Conservation (phyloP, 2,113 vertebrate genomes). For the Gallinago jamesoni region DNA sequence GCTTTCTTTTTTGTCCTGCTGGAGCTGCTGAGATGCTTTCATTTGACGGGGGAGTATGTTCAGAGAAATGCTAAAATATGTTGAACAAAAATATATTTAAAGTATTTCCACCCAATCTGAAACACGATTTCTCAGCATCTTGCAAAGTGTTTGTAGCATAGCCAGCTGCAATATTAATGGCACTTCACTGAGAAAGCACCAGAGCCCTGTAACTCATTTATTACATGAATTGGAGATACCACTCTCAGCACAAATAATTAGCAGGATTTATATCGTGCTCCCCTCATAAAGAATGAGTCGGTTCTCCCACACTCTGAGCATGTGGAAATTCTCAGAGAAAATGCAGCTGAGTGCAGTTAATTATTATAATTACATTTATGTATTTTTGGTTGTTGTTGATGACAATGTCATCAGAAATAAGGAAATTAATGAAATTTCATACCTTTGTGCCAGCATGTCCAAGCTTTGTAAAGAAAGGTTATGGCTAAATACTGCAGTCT, state of each 20-base stretch:
- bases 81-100: not conserved
- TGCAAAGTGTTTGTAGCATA: not conserved
- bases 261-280: not conserved
- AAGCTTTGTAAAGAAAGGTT: not conserved
- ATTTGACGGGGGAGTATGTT: not conserved
- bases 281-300: not conserved
- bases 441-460: not conserved
- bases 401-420: not conserved
- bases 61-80: not conserved
- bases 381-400: not conserved
- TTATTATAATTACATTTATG: not conserved
- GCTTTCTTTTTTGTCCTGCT: not conserved
- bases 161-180: not conserved
- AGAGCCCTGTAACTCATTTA: not conserved
- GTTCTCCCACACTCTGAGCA: not conserved
- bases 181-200: not conserved
- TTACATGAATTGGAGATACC: slow-evolving; percentile 15
- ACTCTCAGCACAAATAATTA: slow-evolving; percentile 13
- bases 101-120: not conserved
- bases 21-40: not conserved
- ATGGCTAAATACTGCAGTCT: not conserved
- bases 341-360: not conserved
- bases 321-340: not conserved
- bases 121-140: not conserved
- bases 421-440: not conserved